Percentiles rank a stretch among this genome's conserved stretches.
Evolutionary conservation across 2,888 invertebrate genomes (phyloP).

Genomic region (Agrotis clavis): DNA sequence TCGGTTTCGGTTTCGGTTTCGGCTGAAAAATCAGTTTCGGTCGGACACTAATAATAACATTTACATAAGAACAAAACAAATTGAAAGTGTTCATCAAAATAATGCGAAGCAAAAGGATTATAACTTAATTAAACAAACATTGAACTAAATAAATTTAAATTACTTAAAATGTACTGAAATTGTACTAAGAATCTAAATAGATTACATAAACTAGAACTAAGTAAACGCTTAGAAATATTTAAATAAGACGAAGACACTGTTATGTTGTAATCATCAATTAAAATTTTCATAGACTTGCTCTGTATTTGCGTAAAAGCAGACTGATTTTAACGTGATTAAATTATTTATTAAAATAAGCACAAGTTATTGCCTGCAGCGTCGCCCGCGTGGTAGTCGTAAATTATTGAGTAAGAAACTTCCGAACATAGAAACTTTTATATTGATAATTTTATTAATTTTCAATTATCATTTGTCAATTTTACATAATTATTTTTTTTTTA

Average conservation of each 20-base stretch:
- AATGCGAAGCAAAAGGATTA: neutral
- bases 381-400: too few species aligned
- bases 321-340: slow-evolving; percentile 10
- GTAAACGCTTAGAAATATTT: slow-evolving; percentile 13
- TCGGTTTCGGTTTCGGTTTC: too few species aligned
- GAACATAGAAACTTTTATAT: too few species aligned
- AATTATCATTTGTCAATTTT: too few species aligned
- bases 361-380: too few species aligned
- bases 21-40: too few species aligned
- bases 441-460: too few species aligned
- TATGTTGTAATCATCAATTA: slow-evolving; percentile 28
- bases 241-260: slow-evolving; percentile 19
- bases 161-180: neutral
- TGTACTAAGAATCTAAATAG: slow-evolving; percentile 7
- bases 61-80: neutral
- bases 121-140: slow-evolving; percentile 8
- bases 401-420: too few species aligned
- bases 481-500: too few species aligned
- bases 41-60: too few species aligned
- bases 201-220: slow-evolving; percentile 12
- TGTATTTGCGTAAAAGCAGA: slow-evolving; percentile 15
- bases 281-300: slow-evolving; percentile 9
- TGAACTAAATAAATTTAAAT: neutral
- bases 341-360: too few species aligned
- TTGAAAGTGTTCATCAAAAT: neutral